Evolutionary conservation across 2,888 invertebrate genomes (phyloP), one percentile per base, ranked within the genome.

Genomic region (Eristalis tenax): DNA sequence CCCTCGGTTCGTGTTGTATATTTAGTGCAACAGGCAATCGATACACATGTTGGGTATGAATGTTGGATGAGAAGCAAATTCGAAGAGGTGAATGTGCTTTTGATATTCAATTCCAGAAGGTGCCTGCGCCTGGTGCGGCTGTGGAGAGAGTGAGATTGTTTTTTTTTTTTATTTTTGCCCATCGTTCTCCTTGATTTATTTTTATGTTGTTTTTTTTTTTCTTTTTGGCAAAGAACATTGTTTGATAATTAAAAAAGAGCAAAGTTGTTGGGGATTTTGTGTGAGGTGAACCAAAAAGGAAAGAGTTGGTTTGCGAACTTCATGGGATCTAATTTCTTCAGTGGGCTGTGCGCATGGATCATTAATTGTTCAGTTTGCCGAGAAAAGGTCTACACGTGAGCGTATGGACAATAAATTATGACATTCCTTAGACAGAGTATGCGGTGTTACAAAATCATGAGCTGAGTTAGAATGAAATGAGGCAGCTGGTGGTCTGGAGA

Each of bases 21-120:
- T 73, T 87, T 73, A 79, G 78, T 73, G 68, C 83, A 73, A 79
- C 71, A 80, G 75, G 75, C 63, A 26, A 35, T 70, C 71, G 61
- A 57, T 65, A 70, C 32, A 65, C 63, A 38, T 50, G 40, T 15
- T 32, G 61, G 40, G 40, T 65, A 65, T 69, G 69, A 68, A 68
- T 28, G 26, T 26, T 26, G 26, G 26, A 28, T 66, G 50, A 50
- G 23, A 56, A n/a, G 59, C 23, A 68, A 71, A 71, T 76, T 70
- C 59, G 26, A 68, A 64, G 38, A 80, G 87, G 87, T 87, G 83
- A 87, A 87, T 83, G 87, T 83, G 83, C 87, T 83, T 75, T 78
- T 86, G 66, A 83, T 83, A 78, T 77, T 85, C 70, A 86, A 69
- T 73, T 77, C 68, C 11, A 50, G 70, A 43, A 43, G 63, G 10